These are phyloP conservation scores for Ramphastos sulfuratus DNA, from an alignment of 2,113 vertebrate genomes.

Conservation along the genomic window DNA sequence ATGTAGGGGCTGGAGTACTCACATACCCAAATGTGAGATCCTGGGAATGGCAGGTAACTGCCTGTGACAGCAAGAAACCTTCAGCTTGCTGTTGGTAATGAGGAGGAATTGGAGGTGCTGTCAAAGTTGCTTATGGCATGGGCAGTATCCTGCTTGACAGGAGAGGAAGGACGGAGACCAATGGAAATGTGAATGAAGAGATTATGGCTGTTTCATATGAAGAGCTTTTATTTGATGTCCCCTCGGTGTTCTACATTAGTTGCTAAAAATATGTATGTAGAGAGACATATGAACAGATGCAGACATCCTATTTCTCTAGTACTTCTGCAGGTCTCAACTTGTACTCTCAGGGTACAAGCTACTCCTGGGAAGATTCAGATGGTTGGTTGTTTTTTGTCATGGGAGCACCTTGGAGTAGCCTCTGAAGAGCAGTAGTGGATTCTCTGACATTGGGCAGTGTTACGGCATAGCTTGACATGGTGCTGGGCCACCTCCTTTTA, in stretches of 20 bases:
- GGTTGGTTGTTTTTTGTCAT: no score
- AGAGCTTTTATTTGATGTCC: not conserved
- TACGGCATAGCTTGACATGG: no score
- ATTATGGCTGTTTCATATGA: not conserved
- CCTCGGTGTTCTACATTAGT: not conserved
- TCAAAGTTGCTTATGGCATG: not conserved
- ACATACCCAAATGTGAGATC: accelerated
- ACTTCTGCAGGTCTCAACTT: not conserved
- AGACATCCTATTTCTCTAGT: accelerated
- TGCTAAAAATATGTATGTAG: accelerated
- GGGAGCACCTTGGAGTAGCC: no score
- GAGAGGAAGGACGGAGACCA: not conserved
- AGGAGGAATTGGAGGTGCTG: not conserved
- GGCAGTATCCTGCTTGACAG: not conserved
- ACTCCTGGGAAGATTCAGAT: no score
- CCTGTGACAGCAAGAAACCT: not conserved
- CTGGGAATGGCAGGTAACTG: not conserved
- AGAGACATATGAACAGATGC: not conserved
- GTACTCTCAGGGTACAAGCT: no score
- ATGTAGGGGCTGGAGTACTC: not conserved
- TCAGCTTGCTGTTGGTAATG: accelerated
- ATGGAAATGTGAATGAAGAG: not conserved
- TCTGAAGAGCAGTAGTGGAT: no score
- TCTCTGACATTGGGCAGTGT: no score
- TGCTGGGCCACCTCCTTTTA: no score